A percentile compares a stretch with the other conserved stretches of the same genome.
These are phyloP conservation scores for Pteruthius melanotis DNA, from an alignment of 2,113 vertebrate genomes.

Conservation along the genomic window DNA sequence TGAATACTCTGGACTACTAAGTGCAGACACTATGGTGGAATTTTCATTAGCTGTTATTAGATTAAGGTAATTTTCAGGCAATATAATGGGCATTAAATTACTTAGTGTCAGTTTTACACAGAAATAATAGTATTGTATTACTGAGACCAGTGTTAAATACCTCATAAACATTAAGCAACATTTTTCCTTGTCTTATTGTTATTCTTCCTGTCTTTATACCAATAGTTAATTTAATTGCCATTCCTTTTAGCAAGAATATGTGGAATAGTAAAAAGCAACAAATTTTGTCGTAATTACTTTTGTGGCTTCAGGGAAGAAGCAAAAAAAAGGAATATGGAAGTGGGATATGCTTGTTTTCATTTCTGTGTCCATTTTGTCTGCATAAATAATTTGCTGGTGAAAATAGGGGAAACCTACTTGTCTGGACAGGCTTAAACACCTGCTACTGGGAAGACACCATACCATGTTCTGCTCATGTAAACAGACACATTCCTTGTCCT, in stretches of 20 bases:
- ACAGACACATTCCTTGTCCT: not conserved
- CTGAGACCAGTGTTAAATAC: not conserved
- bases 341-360: not conserved
- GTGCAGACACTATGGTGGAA: not conserved
- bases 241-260: not conserved
- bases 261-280: not conserved
- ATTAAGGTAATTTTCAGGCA: slow-evolving; percentile 4
- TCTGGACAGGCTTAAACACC: not conserved
- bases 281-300: not conserved
- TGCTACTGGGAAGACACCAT: not conserved
- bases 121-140: not conserved
- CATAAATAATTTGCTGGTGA: not conserved
- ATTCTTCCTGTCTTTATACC: not conserved
- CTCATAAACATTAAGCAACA: not conserved
- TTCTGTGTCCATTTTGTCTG: not conserved
- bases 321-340: not conserved
- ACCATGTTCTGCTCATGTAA: not conserved
- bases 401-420: not conserved
- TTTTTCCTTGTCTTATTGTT: not conserved
- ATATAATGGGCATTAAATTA: not conserved
- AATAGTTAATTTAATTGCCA: not conserved
- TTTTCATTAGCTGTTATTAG: not conserved
- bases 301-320: not conserved
- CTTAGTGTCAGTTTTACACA: not conserved
- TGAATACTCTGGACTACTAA: not conserved